Base-by-base conservation (phyloP, 2,888 invertebrate genomes). In the Eilema caniola region DNA sequence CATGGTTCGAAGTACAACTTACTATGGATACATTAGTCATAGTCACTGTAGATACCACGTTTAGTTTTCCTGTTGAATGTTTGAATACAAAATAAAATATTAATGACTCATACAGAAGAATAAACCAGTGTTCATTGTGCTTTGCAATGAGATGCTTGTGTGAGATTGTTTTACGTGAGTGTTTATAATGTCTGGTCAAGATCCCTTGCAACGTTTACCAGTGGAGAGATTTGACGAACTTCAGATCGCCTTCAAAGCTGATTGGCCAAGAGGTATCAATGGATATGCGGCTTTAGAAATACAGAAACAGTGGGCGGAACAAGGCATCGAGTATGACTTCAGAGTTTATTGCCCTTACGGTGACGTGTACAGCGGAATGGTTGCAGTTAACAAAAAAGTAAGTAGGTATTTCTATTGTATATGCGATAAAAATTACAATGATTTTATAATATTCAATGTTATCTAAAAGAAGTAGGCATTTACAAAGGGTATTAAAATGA, bases 321-420 rank as follows among this genome's bases (percentile, higher is more conserved):
- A 77, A 31, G 81, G 88, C 7, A 79, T 87, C 8, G 80, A 84
- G 12, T 85, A 88, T 53, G 82, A 83, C 0, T 86, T 92, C 67
- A 87, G 88, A 75, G 89, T 94, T 25, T 91, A 88, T 74, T 90
- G 92, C 62, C 92, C 93, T 1, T 80, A 83, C 62, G 93, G 92
- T 33, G 85, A 92, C 69, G 81, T 90, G 41, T 67, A 78, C 2
- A 86, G 88, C 67, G 93, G 92, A 37, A 87, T 90, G 69, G 85
- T 90, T 16, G 86, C 85, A 31, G 24, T 72, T 63, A 72, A 72
- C 69, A n/a, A n/a, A 25, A 72, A 72, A 33, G 69, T 66, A 25
- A 24, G 28, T 57, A 11, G 12, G 14, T 62, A 16, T 37, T 16
- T 41, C 37, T 24, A 7, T 5, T 16, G 14, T 33, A 3, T 24